Evolutionary conservation across 2,797 vertebrate species (phyloP), one percentile per base, ranked within the genome.

Genomic region (Sylvilagus floridanus): DNA sequence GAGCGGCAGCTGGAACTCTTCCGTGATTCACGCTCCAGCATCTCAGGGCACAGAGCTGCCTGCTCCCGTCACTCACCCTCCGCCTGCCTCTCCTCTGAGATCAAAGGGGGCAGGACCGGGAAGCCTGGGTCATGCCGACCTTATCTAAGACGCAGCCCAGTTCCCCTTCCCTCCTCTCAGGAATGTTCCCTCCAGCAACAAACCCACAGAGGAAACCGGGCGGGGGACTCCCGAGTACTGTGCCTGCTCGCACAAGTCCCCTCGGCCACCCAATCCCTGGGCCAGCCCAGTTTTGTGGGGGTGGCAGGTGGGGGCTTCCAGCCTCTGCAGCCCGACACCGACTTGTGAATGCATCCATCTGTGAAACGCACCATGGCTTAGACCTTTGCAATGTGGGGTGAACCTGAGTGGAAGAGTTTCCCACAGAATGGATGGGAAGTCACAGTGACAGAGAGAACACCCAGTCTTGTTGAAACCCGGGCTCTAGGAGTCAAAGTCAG

Each of bases 151-250:
- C 0, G 19, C 22, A 72, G 77, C 32, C 89, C 52, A 30, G 17
- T 85, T 93, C 66, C 85, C 66, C 32, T 90, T 94, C 69, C 42
- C 88, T 92, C 42, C 12, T 50, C 68, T 37, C 77, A 52, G 47
- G 35, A 63, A 75, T 47, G 84, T 79, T 78, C 65, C 91, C 84
- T 54, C 90, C 47, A 52, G 91, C 50, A 77, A 71, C 63, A 85
- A 78, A 84, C 72, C 52, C 37, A 35, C 24, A 86, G 71, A 42
- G 42, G 42, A 42, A 42, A 42, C 42, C 42, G 42, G 62, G 19
- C 5, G 42, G 32, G 69, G 16, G 47, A 32, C 24, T 75, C 66
- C 75, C 54, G 52, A 35, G 54, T 14, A 32, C 16, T 28, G 63
- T 2, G 4, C 52, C 54, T 84, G 42, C 60, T 94, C 50, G 32